Percentiles rank a stretch among this genome's conserved stretches.
phyloP scores from a whole-genome alignment of 1,140 invertebrate genomes.

The Aphaenogaster ashmeadi region DNA sequence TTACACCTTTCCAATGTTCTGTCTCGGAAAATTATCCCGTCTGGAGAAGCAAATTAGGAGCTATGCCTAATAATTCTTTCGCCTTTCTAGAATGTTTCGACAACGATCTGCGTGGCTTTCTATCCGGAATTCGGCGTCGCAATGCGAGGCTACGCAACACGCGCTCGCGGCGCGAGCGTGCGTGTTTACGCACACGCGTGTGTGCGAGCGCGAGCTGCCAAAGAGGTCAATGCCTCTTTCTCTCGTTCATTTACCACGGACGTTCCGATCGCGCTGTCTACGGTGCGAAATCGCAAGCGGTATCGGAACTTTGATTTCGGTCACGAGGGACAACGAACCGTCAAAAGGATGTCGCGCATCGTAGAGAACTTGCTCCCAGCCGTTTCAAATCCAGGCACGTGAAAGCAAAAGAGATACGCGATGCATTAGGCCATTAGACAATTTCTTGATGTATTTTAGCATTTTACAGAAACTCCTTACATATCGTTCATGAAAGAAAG shows the following conservation, averaged over 20 bases:
- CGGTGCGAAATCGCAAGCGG: conserved; percentile 54
- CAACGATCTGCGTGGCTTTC: conserved; percentile 19
- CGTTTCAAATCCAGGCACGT: not conserved
- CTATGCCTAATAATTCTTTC: not conserved
- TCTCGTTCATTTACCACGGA: conserved; percentile 74
- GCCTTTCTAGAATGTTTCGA: not conserved
- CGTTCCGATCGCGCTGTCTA: conserved; percentile 21
- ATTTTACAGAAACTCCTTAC: not conserved
- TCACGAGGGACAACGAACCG: conserved; percentile 54
- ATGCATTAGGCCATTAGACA: not conserved
- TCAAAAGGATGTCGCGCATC: conserved; percentile 51
- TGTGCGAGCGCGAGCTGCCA: conserved; percentile 69
- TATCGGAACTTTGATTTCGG: conserved; percentile 62
- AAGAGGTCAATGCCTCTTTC: conserved; percentile 81
- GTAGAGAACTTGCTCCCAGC: not conserved
- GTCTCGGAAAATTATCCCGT: not conserved
- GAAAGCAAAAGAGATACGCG: conserved; percentile 23
- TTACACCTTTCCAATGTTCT: not conserved
- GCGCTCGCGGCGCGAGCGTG: not conserved
- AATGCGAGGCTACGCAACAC: not conserved
- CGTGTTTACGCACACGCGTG: conserved; percentile 36
- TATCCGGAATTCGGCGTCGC: conserved; percentile 35
- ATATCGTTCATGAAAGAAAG: not conserved
- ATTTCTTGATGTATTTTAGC: not conserved
- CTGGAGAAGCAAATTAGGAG: not conserved